Evolutionary conservation across 2,888 invertebrate genomes (phyloP), one percentile per base, ranked within the genome.

Genomic region (Dione juno): DNA sequence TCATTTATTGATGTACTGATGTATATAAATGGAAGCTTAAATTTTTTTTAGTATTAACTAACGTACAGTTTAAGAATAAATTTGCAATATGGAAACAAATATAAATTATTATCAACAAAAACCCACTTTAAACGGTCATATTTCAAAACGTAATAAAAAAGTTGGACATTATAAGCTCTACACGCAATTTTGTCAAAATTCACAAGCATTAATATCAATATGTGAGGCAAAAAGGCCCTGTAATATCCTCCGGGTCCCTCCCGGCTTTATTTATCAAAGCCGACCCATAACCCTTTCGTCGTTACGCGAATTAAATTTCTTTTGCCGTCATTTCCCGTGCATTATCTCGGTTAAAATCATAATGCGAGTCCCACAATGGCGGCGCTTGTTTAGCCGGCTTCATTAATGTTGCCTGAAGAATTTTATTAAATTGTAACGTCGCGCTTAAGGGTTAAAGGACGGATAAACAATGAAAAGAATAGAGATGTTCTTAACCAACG

Each of bases 321-420:
- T 92, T 92, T 92, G 84, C 90, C 91, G 92, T 93, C 92, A 93
- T 92, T 93, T 93, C 93, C 93, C 92, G 91, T 92, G 83, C 91
- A 92, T 93, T 92, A 92, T 92, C 92, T 88, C 88, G 90, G 91
- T 86, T 90, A 88, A 88, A 90, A 92, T 91, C 90, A 92, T 92
- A 92, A 92, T 92, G 80, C 77, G 81, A 78, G 81, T 80, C 76
- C 75, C 76, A 91, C 92, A 92, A 92, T 89, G 87, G 84, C 81
- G 77, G 81, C 82, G 85, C 83, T 82, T 88, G 90, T 88, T 89
- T 83, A 83, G 82, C 81, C 83, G 81, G 79, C 85, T 86, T 91
- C 91, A 89, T 92, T 92, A 90, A 90, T 92, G 89, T 90, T 90
- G 88, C 84, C 86, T 86, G 83, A 86, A 88, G 90, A 88, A 90